Percentiles rank a stretch among this genome's conserved stretches.
Conservation (phyloP, 1,140 invertebrate genomes). For the Antheraea mylitta region DNA sequence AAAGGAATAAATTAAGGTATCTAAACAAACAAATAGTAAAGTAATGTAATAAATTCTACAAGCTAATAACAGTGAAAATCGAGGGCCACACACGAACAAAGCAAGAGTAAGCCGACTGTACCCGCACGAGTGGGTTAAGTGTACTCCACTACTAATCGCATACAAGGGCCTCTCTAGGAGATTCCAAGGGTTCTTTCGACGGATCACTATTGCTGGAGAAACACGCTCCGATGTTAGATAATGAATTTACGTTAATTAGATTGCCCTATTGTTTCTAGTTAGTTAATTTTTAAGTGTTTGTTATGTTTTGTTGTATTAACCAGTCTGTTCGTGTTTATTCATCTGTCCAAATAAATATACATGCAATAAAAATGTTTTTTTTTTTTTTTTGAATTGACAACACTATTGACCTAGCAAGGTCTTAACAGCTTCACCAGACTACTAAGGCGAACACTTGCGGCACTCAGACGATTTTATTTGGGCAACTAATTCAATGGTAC, state of each 20-base stretch:
- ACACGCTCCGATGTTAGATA: constrained; percentile 56
- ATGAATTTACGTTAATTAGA: constrained; percentile 65
- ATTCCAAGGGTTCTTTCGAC: constrained; percentile 58
- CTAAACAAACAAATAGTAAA: constrained; percentile 6
- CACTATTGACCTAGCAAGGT: too few relatives aligned
- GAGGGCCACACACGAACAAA: constrained; percentile 46
- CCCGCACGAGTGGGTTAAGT: constrained; percentile 53
- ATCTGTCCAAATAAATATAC: background rate
- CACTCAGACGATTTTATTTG: too few relatives aligned
- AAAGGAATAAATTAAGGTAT: constrained; percentile 5
- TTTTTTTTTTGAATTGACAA: too few relatives aligned
- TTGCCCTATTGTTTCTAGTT: constrained; percentile 39
- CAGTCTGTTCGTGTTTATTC: background rate
- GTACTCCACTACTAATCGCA: constrained; percentile 54
- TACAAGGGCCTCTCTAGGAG: constrained; percentile 51
- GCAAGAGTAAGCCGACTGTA: constrained; percentile 40
- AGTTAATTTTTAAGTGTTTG: background rate
- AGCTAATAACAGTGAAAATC: constrained; percentile 44
- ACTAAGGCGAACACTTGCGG: too few relatives aligned
- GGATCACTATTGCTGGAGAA: constrained; percentile 58
- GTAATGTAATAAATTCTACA: constrained; percentile 37
- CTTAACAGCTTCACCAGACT: too few relatives aligned
- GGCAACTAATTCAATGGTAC: too few relatives aligned
- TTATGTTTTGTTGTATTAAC: background rate
- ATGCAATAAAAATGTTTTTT: too few relatives aligned